Conservation (phyloP, 1,140 invertebrate species). For the Meteorus sp. region DNA sequence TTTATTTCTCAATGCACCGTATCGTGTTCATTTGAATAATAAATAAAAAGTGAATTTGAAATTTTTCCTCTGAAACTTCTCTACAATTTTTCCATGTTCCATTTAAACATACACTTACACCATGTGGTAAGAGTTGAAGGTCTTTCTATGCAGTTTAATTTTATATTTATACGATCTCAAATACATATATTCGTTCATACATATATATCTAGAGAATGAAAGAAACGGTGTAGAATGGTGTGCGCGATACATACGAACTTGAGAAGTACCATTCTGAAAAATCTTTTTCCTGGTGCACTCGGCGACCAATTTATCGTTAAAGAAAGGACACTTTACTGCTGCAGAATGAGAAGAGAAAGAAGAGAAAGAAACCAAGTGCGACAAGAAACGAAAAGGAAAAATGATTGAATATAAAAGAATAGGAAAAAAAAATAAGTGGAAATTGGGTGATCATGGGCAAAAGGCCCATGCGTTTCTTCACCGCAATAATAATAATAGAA, state of each 20-base stretch:
- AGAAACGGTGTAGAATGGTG: not conserved
- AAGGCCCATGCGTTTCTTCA: not conserved
- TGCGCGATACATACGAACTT: not conserved
- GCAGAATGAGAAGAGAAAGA: slow-evolving; percentile 3
- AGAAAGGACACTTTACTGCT: slow-evolving; percentile 3
- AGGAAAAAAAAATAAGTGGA: not conserved
- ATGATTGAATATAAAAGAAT: not conserved
- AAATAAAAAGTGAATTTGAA: no score
- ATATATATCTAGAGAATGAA: not conserved
- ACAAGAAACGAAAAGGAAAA: no score
- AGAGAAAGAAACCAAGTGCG: no score
- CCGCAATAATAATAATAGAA: slow-evolving; percentile 7
- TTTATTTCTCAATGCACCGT: no score
- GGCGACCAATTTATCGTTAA: slow-evolving; percentile 5
- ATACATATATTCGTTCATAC: not conserved
- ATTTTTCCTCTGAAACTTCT: not conserved
- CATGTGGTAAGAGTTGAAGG: not conserved
- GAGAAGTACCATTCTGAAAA: slow-evolving; percentile 5
- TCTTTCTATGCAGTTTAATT: slow-evolving; percentile 1
- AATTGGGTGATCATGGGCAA: not conserved
- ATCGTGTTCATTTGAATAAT: no score
- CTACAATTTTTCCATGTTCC: not conserved
- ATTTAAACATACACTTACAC: not conserved
- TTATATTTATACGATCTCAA: slow-evolving; percentile 5
- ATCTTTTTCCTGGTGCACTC: slow-evolving; percentile 10